phyloP scores from a whole-genome alignment of 2,113 vertebrate genomes.

The Macrotis lagotis region DNA sequence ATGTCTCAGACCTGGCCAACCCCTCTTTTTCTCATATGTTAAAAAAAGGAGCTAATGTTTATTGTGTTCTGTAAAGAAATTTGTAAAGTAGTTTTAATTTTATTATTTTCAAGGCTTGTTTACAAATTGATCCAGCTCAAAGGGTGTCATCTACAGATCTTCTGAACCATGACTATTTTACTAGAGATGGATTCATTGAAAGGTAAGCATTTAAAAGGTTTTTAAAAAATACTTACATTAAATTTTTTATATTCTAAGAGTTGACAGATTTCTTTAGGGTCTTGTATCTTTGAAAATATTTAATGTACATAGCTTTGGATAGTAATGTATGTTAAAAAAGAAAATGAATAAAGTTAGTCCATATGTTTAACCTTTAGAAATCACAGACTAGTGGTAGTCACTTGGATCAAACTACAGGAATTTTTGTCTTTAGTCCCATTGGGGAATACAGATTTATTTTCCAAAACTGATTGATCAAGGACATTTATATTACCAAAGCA shows the following conservation, averaged over 20 bases:
- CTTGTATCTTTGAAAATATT: constrained; percentile 38
- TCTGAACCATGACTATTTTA: constrained; percentile 81
- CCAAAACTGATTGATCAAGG: background rate
- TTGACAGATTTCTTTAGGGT: background rate
- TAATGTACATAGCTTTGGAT: background rate
- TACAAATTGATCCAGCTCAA: constrained; percentile 83
- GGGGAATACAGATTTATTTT: background rate
- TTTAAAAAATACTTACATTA: background rate
- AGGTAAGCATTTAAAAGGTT: constrained; percentile 75
- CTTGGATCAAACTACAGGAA: background rate
- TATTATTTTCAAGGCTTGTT: constrained; percentile 77
- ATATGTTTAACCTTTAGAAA: background rate
- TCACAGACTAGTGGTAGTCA: background rate
- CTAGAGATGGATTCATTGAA: constrained; percentile 83
- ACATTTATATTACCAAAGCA: background rate
- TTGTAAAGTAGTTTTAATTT: constrained; percentile 28
- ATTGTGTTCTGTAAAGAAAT: constrained; percentile 18
- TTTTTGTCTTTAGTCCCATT: background rate
- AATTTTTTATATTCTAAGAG: background rate
- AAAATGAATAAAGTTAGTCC: background rate
- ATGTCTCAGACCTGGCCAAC: constrained; percentile 37
- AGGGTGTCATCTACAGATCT: constrained; percentile 80
- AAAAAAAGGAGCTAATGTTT: constrained; percentile 42
- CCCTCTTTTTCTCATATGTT: constrained; percentile 27
- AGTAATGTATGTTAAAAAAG: constrained; percentile 1